These are phyloP conservation scores for Osmerus eperlanus DNA, from an alignment of 2,113 vertebrate genomes.

Conservation along the genomic window DNA sequence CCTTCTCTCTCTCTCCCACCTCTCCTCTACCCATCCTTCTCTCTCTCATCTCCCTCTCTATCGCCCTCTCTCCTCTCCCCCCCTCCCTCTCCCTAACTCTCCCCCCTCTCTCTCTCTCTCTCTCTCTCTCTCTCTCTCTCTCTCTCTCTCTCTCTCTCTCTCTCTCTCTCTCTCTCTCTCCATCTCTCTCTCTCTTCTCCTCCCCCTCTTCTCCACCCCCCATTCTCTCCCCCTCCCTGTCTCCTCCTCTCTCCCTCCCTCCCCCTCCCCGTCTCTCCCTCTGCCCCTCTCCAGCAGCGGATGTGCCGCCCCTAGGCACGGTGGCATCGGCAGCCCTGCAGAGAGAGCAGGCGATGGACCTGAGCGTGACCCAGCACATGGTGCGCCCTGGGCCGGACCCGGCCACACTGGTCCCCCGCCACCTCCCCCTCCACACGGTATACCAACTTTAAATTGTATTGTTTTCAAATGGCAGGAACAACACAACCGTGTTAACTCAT, in stretches of 20 bases:
- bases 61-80: no score
- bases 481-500: no score
- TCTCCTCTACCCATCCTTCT: no score
- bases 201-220: neutral
- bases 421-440: conserved; percentile 64
- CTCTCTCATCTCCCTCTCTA: no score
- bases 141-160: no score
- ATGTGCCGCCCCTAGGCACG: conserved; percentile 43
- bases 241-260: neutral
- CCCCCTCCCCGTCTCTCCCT: neutral
- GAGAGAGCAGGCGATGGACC: conserved; percentile 81
- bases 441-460: no score
- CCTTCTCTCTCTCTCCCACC: no score
- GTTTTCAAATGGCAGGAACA: no score
- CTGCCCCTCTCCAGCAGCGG: conserved; percentile 35
- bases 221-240: neutral
- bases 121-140: neutral
- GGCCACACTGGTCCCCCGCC: conserved; percentile 75
- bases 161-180: no score
- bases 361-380: conserved; percentile 82
- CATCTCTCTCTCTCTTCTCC: no score
- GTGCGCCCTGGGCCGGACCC: conserved; percentile 69
- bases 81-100: neutral
- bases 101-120: neutral
- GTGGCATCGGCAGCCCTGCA: conserved; percentile 4